Evolutionary conservation across 1,140 invertebrate species (phyloP), one percentile per base, ranked within the genome.

Genomic region (Drosophila nikananu): DNA sequence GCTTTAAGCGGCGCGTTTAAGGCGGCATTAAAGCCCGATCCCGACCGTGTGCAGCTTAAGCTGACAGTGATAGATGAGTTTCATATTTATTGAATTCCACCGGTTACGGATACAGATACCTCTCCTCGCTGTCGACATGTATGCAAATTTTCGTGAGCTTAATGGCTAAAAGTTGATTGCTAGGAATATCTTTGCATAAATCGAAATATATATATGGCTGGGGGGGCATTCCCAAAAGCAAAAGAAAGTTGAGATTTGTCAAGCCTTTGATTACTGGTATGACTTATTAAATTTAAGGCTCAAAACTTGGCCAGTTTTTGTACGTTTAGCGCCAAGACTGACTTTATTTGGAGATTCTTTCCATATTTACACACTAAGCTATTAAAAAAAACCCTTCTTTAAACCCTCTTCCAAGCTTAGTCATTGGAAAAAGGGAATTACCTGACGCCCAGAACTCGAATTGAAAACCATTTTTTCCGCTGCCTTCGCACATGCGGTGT

Each of bases 31-130:
- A 83, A 83, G 84, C 19, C 19, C 59, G 52, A 55, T 39, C 32
- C 39, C 19, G 27, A n/a, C 30, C 52, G 25, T 41, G 49, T 46
- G 70, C 63, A 55, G 75, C 48, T 61, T 77, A 81, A 79, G 70
- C 84, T 81, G 84, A 87, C 84, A 89, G 64, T 87, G 84, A 87
- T 87, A 81, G 68, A 87, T 87, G 84, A 81, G 84, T 78, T 74
- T 83, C 72, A 73, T 72, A 81, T 89, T 78, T 81, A 89, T 86
- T 87, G 75, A 82, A 86, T 77, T 64, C 68, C 65, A n/a, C 8
- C 35, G 54, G 8, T 6, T 57, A 57, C 21, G 54, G 54, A 39
- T 25, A 66, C 54, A 46, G 41, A 60, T 41, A 54, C n/a, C 75
- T 55, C 51, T 58, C 32, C 55, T n/a, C 35, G 8, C 30, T 39